Evolutionary conservation across 2,888 invertebrate genomes (phyloP), one percentile per base, ranked within the genome.

Genomic region (Eurytoma californica): DNA sequence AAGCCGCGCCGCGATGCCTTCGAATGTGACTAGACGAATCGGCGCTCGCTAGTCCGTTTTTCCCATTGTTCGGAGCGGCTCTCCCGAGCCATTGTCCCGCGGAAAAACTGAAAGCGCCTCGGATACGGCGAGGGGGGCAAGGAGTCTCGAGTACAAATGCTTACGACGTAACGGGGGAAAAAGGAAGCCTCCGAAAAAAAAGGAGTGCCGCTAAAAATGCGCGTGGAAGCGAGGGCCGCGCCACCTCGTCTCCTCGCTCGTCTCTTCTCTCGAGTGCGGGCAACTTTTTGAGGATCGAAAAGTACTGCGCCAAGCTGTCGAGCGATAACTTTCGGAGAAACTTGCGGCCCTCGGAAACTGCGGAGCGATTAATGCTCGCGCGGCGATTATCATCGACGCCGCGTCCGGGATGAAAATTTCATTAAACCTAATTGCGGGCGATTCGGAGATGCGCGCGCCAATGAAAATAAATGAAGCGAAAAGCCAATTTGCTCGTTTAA

Each of bases 21-120:
- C 55, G 63, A 80, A 73, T 73, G 72, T 60, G 80, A 80, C 80
- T 80, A 73, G 77, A 73, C 77, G 72, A 68, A 79, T 79, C 75
- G 68, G 67, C 47, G 67, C 57, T 74, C 69, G 68, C 67, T 58
- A 65, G 72, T 77, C 68, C 72, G 69, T 80, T 80, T 76, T 77
- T 53, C 80, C 61, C 68, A 67, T 77, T 80, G 76, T 80, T 80
- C 63, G 75, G 18, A 18, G 28, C 28, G 63, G 47, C 39, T 66
- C 30, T 53, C 20, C 20, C 28, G 1, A 30, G 51, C 66, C 18
- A 75, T 82, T 80, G 76, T 74, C 55, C 57, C 68, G 55, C 61
- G 57, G 65, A 72, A 75, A 69, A 69, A 74, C 79, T 53, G 58
- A 77, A 55, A 68, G 76, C 61, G 55, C n/a, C 66, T 51, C 68